Evolutionary conservation across 2,113 vertebrate species (phyloP).

Genomic region (Peromyscus polionotus): DNA sequence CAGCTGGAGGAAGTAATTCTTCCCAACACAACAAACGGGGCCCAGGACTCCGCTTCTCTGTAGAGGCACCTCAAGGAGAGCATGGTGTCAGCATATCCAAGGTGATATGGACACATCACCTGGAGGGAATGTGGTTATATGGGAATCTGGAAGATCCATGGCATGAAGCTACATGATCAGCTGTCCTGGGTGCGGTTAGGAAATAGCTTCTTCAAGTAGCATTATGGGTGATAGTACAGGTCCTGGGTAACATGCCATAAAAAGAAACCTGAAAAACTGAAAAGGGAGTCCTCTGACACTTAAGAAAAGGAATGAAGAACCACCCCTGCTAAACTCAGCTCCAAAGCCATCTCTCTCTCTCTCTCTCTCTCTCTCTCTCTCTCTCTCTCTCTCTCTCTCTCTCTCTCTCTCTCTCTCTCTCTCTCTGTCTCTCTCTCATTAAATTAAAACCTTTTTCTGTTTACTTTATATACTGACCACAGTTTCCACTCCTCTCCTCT

Average conservation of each 20-base stretch:
- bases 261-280: neutral
- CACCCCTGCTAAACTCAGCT: neutral
- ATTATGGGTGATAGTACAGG: neutral
- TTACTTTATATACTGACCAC: neutral
- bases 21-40: neutral
- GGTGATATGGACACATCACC: rapidly evolving
- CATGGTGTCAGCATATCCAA: neutral
- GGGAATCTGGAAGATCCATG: neutral
- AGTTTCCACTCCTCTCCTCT: neutral
- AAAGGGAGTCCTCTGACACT: too few species aligned
- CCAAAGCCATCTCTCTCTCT: neutral
- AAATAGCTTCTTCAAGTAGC: neutral
- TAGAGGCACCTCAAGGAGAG: neutral
- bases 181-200: neutral
- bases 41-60: neutral
- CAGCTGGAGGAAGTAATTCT: neutral
- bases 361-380: too few species aligned
- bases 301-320: neutral
- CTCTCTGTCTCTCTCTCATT: too few species aligned
- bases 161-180: too few species aligned
- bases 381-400: too few species aligned
- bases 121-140: neutral
- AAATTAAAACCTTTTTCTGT: neutral
- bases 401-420: too few species aligned
- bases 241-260: neutral